Evolutionary conservation across 2,797 vertebrate species (phyloP).

Genomic region (Sebastes aleutianus): DNA sequence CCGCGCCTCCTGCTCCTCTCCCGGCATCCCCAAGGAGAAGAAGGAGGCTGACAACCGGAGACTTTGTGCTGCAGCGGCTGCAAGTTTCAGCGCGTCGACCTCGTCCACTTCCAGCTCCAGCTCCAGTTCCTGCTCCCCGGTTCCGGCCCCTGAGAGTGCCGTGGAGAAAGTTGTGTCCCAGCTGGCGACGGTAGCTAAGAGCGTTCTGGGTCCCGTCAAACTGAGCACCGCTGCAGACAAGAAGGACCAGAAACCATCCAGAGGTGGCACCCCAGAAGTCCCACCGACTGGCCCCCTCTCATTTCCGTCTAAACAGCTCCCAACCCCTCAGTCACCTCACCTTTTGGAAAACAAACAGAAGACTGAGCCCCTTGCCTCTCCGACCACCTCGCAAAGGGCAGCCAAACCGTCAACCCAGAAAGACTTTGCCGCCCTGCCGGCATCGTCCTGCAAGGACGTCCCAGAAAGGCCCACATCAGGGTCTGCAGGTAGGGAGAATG

Average conservation of each 20-base stretch:
- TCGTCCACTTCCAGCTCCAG: slow-evolving; percentile 29
- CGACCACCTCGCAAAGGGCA: slow-evolving; percentile 49
- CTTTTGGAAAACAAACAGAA: slow-evolving; percentile 57
- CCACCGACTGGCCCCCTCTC: neutral
- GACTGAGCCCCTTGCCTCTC: slow-evolving; percentile 48
- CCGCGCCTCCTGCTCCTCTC: slow-evolving; percentile 65
- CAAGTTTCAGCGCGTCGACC: neutral
- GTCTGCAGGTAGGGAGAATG: slow-evolving; percentile 56
- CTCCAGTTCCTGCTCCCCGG: slow-evolving; percentile 16
- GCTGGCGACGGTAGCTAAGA: slow-evolving; percentile 79
- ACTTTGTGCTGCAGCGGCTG: slow-evolving; percentile 48
- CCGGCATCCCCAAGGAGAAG: slow-evolving; percentile 79
- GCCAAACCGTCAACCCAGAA: slow-evolving; percentile 61
- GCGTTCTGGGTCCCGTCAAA: slow-evolving; percentile 82
- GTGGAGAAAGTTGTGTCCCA: slow-evolving; percentile 76
- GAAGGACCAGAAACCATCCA: slow-evolving; percentile 70
- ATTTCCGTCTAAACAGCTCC: slow-evolving; percentile 48
- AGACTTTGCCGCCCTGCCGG: slow-evolving; percentile 56
- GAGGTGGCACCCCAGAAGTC: slow-evolving; percentile 37
- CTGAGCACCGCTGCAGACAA: slow-evolving; percentile 59
- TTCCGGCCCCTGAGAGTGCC: slow-evolving; percentile 51
- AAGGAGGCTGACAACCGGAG: slow-evolving; percentile 76
- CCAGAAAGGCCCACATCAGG: slow-evolving; percentile 55
- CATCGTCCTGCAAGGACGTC: slow-evolving; percentile 27
- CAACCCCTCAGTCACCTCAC: slow-evolving; percentile 39